These are phyloP conservation scores for Prosopocoilus inquinatus DNA, from an alignment of 2,888 invertebrate species.

Conservation along the genomic window DNA sequence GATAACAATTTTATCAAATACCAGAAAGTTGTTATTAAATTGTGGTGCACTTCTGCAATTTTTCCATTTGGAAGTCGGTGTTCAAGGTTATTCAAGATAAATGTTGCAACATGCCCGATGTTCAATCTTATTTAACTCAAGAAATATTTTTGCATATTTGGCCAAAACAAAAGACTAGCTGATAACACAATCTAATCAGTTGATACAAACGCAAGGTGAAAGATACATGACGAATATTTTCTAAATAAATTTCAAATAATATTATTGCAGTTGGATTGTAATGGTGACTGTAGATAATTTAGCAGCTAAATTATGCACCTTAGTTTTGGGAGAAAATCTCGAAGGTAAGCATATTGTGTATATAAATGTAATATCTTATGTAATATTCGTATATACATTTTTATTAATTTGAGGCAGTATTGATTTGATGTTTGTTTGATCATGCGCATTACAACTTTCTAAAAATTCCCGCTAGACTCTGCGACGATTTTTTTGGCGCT, in stretches of 20 bases:
- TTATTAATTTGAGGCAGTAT: too few relatives aligned
- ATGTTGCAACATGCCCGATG: too few relatives aligned
- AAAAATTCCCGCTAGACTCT: neutral
- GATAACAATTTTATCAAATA: too few relatives aligned
- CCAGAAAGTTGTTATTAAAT: too few relatives aligned
- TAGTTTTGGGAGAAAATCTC: conserved; percentile 53
- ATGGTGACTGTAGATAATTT: conserved; percentile 55
- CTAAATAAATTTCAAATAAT: neutral
- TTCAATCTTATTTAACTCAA: too few relatives aligned
- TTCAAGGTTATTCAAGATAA: too few relatives aligned
- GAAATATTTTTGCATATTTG: too few relatives aligned
- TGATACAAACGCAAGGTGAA: neutral
- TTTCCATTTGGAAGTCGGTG: too few relatives aligned
- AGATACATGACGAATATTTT: neutral
- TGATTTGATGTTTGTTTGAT: conserved; percentile 4
- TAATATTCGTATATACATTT: neutral
- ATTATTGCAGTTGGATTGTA: neutral
- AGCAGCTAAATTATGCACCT: conserved; percentile 59
- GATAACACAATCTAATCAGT: conserved; percentile 1
- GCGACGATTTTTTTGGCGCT: too few relatives aligned
- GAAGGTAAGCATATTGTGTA: conserved; percentile 48
- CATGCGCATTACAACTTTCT: neutral
- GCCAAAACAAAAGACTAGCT: neutral
- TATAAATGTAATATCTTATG: neutral
- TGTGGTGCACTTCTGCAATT: too few relatives aligned